A percentile compares a stretch with the other conserved stretches of the same genome.
Evolutionary conservation across 2,113 vertebrate species (phyloP).

Genomic region (Blennius ocellaris): DNA sequence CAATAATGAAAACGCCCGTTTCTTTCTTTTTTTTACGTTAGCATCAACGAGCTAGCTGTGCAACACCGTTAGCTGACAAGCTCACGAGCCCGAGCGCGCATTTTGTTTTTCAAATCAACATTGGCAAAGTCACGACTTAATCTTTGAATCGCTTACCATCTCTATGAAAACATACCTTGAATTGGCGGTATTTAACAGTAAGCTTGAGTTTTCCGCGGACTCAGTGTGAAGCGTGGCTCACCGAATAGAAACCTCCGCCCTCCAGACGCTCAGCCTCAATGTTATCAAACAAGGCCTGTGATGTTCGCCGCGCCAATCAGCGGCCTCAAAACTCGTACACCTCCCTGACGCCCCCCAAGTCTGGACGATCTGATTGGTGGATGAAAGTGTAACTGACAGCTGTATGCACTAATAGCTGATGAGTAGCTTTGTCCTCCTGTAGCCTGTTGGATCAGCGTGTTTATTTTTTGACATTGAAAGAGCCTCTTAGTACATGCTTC

Average conservation of each 20-base stretch:
- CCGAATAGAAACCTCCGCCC: slow-evolving; percentile 17
- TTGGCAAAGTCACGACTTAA: too few species aligned
- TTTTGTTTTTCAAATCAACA: not conserved
- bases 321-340: not conserved
- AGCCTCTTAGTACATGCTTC: too few species aligned
- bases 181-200: too few species aligned
- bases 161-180: slow-evolving; percentile 36
- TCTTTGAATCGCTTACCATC: not conserved
- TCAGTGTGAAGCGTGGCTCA: too few species aligned
- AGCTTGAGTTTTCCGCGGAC: not conserved
- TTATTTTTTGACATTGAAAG: too few species aligned
- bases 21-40: not conserved
- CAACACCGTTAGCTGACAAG: not conserved
- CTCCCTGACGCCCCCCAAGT: slow-evolving; percentile 19
- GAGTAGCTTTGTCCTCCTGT: too few species aligned
- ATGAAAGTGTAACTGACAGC: not conserved
- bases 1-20: not conserved
- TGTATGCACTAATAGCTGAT: slow-evolving; percentile 16
- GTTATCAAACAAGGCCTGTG: slow-evolving; percentile 57
- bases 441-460: too few species aligned
- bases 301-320: slow-evolving; percentile 59
- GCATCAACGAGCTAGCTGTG: slow-evolving; percentile 17
- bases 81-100: slow-evolving; percentile 24
- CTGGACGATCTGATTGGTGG: slow-evolving; percentile 18
- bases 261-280: not conserved